phyloP scores from a whole-genome alignment of 2,797 vertebrate genomes.

The Allobates femoralis region DNA sequence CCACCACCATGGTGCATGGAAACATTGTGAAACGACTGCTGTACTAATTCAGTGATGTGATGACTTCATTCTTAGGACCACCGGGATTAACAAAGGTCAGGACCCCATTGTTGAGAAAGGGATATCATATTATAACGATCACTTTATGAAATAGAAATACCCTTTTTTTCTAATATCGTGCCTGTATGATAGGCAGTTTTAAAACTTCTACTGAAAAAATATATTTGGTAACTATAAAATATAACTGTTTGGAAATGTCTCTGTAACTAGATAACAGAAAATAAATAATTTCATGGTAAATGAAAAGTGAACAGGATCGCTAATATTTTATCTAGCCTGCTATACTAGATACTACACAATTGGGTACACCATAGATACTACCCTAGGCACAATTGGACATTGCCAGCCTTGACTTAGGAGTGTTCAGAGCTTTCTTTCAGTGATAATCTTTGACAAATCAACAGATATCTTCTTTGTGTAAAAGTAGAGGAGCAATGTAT shows the following conservation, averaged over 20 bases:
- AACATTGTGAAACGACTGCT: too few relatives aligned
- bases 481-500: not conserved
- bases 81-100: too few relatives aligned
- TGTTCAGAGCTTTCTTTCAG: not conserved
- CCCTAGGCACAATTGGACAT: not conserved
- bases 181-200: not conserved
- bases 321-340: not conserved
- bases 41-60: too few relatives aligned
- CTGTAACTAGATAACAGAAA: not conserved
- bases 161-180: too few relatives aligned
- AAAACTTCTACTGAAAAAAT: not conserved
- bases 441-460: slow-evolving; percentile 35
- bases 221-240: not conserved
- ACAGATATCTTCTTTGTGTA: slow-evolving; percentile 34
- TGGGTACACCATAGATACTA: not conserved
- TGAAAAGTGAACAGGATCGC: not conserved
- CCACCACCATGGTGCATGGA: too few relatives aligned
- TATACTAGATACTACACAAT: not conserved
- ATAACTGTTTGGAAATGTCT: not conserved
- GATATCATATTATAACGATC: too few relatives aligned
- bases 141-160: too few relatives aligned
- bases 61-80: too few relatives aligned
- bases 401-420: not conserved
- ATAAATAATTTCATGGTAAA: not conserved
- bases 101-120: not conserved